Percentiles rank a stretch among this genome's conserved stretches.
phyloP scores from a whole-genome alignment of 2,888 invertebrate genomes.

The Protophormia terraenovae region DNA sequence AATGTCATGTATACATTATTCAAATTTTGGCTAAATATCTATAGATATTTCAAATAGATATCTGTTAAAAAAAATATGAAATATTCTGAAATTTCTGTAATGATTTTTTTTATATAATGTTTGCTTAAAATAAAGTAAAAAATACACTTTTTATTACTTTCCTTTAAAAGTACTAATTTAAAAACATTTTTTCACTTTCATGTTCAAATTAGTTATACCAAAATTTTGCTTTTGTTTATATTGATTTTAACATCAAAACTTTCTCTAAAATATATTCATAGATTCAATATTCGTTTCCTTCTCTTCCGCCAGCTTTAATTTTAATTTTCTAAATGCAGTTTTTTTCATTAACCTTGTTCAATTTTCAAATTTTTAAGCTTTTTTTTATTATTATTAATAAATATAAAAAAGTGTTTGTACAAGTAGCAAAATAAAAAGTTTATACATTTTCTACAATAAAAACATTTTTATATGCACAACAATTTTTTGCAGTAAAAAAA shows the following conservation, averaged over 20 bases:
- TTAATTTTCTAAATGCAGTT: conserved; percentile 36
- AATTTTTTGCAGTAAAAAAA: not conserved
- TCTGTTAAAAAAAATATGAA: no score
- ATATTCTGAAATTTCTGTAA: no score
- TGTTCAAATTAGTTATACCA: not conserved
- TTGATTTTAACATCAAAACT: conserved; percentile 3
- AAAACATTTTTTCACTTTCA: not conserved
- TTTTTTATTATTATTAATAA: not conserved
- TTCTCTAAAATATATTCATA: not conserved
- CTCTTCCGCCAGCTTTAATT: not conserved
- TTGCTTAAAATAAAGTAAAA: no score
- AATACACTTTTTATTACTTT: no score
- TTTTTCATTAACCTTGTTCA: conserved; percentile 40
- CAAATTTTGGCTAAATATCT: no score
- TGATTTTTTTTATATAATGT: no score
- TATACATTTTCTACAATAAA: not conserved
- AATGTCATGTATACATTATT: no score
- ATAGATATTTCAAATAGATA: no score
- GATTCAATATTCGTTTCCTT: not conserved
- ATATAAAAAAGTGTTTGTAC: not conserved
- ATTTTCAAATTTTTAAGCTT: not conserved
- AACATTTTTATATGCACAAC: not conserved
- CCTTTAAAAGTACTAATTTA: no score
- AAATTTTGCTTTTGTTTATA: not conserved
- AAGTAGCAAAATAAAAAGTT: not conserved